phyloP scores from a whole-genome alignment of 1,140 invertebrate genomes.

The Cryptotermes secundus region DNA sequence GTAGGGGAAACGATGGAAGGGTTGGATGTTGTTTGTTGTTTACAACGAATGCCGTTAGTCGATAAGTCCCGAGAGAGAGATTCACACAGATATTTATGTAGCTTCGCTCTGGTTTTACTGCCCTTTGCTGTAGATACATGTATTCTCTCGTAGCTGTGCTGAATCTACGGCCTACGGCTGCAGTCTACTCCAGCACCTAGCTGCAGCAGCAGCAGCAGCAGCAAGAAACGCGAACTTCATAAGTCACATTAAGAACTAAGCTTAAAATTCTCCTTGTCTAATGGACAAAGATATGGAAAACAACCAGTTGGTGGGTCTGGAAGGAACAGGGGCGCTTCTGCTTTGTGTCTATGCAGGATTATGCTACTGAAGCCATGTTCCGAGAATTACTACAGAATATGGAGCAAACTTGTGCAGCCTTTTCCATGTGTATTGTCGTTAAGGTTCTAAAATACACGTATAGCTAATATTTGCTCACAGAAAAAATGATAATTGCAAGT shows the following conservation, averaged over 20 bases:
- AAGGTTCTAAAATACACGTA: too few species aligned
- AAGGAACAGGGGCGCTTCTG: too few species aligned
- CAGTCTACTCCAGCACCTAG: background rate
- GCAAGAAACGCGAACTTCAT: background rate
- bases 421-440: too few species aligned
- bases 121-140: background rate
- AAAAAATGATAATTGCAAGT: too few species aligned
- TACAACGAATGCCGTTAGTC: conserved; percentile 4
- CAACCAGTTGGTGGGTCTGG: too few species aligned
- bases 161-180: background rate
- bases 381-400: too few species aligned
- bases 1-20: background rate
- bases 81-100: conserved; percentile 6
- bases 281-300: background rate
- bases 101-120: background rate
- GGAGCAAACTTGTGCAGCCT: too few species aligned
- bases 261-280: background rate
- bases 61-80: conserved; percentile 7
- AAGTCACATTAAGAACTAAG: background rate
- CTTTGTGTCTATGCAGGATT: too few species aligned
- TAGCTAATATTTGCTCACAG: too few species aligned
- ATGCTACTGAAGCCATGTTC: too few species aligned
- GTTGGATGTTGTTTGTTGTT: conserved; percentile 5
- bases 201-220: background rate
- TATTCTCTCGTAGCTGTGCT: background rate